Percentiles rank a stretch among this genome's conserved stretches.
phyloP scores from a whole-genome alignment of 2,888 invertebrate species.

The Trissoscelio sp. region DNA sequence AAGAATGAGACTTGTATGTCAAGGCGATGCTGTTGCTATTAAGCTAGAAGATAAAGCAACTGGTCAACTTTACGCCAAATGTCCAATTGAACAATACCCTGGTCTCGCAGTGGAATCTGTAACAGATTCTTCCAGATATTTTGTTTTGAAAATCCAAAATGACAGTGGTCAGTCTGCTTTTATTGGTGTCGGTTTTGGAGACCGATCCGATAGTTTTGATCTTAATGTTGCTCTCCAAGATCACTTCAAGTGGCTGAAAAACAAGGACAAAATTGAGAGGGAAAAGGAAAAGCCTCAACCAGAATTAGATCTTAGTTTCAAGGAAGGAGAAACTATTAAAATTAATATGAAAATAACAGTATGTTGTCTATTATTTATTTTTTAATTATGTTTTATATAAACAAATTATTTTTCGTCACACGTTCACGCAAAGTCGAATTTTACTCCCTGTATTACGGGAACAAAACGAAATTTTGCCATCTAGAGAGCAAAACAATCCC shows the following conservation, averaged over 20 bases:
- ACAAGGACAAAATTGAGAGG: conserved; percentile 91
- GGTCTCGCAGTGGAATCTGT: conserved; percentile 97
- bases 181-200: conserved; percentile 98
- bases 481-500: too few species aligned
- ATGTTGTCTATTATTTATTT: conserved; percentile 76
- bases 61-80: conserved; percentile 97
- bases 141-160: conserved; percentile 97
- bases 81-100: conserved; percentile 98
- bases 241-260: conserved; percentile 97
- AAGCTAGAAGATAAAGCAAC: conserved; percentile 97
- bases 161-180: conserved; percentile 97
- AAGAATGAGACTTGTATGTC: conserved; percentile 95
- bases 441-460: too few species aligned
- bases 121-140: conserved; percentile 98
- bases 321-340: conserved; percentile 99
- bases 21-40: conserved; percentile 93
- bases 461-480: too few species aligned
- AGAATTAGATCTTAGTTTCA: conserved; percentile 97
- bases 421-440: too few species aligned
- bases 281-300: conserved; percentile 91
- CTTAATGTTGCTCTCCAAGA: conserved; percentile 99
- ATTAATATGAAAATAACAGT: conserved; percentile 99
- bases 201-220: conserved; percentile 99
- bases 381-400: neutral
- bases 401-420: neutral